These are phyloP conservation scores for Camelus bactrianus DNA, from an alignment of 2,113 vertebrate genomes.

Conservation along the genomic window DNA sequence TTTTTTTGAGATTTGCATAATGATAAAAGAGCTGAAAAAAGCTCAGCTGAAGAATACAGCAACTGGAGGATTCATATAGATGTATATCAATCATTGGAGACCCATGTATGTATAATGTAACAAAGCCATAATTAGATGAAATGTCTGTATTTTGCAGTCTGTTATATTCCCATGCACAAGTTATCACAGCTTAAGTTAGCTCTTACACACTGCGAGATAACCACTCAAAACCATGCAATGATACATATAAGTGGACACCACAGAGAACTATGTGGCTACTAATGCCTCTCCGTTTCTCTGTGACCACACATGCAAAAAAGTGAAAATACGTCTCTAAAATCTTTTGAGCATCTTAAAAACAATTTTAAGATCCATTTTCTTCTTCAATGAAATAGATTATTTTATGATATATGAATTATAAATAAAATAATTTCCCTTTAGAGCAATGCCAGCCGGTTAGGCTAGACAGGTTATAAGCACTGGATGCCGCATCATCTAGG, in stretches of 20 bases:
- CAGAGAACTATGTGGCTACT: background rate
- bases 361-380: conserved; percentile 38
- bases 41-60: background rate
- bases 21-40: conserved; percentile 55
- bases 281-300: background rate
- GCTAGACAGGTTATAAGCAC: background rate
- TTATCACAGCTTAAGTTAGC: conserved; percentile 53
- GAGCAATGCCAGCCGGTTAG: background rate
- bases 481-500: background rate
- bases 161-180: conserved; percentile 68
- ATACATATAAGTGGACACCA: background rate
- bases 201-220: background rate
- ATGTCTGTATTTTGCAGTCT: conserved; percentile 62
- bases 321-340: background rate
- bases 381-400: conserved; percentile 11
- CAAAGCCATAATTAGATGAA: conserved; percentile 46
- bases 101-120: background rate
- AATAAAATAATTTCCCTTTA: background rate
- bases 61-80: conserved; percentile 26
- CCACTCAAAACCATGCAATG: conserved; percentile 59
- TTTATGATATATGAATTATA: background rate
- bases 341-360: background rate
- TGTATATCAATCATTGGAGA: background rate
- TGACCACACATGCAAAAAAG: background rate
- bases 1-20: conserved; percentile 58